A percentile compares a stretch with the other conserved stretches of the same genome.
Evolutionary conservation across 2,797 vertebrate genomes (phyloP).

Genomic region (Platalea minor): DNA sequence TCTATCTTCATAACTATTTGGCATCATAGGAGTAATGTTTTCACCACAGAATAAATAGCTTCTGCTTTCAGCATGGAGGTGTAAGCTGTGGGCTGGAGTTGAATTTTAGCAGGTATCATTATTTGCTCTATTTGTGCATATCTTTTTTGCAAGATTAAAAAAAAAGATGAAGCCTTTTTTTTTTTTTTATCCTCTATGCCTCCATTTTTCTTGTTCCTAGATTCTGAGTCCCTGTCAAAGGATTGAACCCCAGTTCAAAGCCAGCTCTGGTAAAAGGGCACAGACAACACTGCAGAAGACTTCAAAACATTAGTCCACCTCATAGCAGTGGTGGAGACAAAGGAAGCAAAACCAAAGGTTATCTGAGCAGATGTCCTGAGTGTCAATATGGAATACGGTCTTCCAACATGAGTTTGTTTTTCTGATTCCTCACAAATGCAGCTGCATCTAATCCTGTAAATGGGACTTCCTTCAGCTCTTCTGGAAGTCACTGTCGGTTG

Average conservation of each 20-base stretch:
- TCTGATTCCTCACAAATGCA: not conserved
- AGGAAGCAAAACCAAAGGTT: not conserved
- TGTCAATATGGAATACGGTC: not conserved
- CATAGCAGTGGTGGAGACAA: not conserved
- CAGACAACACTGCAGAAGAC: not conserved
- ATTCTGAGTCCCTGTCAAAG: not conserved
- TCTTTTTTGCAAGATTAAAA: not conserved
- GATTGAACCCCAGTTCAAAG: not conserved
- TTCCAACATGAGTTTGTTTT: not conserved
- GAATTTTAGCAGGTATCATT: rapidly evolving
- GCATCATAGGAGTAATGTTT: not conserved
- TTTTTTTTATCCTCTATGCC: not conserved
- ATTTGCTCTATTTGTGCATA: not conserved
- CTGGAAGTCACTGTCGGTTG: not conserved
- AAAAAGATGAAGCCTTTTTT: not conserved
- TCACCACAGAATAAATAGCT: not conserved
- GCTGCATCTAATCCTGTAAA: not conserved
- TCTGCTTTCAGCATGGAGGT: not conserved
- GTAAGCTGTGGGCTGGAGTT: not conserved
- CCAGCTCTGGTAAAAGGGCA: not conserved
- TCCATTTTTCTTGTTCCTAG: not conserved
- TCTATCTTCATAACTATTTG: not conserved
- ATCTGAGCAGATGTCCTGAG: not conserved
- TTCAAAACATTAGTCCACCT: not conserved
- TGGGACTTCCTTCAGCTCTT: not conserved